A percentile compares a stretch with the other conserved stretches of the same genome.
Evolutionary conservation across 1,140 invertebrate genomes (phyloP).

Genomic region (Drosophila ogumai): DNA sequence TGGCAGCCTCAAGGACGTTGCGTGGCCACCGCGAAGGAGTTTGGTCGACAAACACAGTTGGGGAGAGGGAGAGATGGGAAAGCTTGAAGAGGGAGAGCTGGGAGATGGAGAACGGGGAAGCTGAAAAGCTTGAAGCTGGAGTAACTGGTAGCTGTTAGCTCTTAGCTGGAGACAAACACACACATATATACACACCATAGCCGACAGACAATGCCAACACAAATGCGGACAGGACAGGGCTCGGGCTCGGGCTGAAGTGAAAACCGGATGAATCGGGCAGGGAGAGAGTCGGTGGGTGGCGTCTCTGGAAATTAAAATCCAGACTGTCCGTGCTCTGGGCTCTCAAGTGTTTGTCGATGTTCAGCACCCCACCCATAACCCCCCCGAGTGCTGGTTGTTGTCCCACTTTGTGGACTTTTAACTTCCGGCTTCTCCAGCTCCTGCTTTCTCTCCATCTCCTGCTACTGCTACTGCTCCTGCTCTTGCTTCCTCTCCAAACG

Average conservation of each 20-base stretch:
- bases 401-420: slow-evolving; percentile 63
- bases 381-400: slow-evolving; percentile 17
- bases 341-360: slow-evolving; percentile 66
- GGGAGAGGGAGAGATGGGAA: not conserved
- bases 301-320: slow-evolving; percentile 56
- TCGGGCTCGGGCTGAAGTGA: not conserved
- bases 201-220: slow-evolving; percentile 26
- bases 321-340: slow-evolving; percentile 39
- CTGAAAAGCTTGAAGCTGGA: not conserved
- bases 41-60: slow-evolving; percentile 27
- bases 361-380: not conserved
- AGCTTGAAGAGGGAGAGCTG: not conserved
- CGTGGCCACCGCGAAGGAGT: slow-evolving; percentile 62
- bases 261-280: not conserved
- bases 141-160: not conserved
- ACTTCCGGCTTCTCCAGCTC: slow-evolving; percentile 62
- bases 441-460: not conserved
- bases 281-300: not conserved
- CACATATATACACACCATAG: slow-evolving; percentile 12
- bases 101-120: not conserved
- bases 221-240: slow-evolving; percentile 14
- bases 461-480: not conserved
- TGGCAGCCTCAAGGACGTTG: slow-evolving; percentile 46
- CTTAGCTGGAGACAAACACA: slow-evolving; percentile 21
- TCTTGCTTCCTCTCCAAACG: not conserved